phyloP scores from a whole-genome alignment of 2,888 invertebrate species.

The Andrena camellia region DNA sequence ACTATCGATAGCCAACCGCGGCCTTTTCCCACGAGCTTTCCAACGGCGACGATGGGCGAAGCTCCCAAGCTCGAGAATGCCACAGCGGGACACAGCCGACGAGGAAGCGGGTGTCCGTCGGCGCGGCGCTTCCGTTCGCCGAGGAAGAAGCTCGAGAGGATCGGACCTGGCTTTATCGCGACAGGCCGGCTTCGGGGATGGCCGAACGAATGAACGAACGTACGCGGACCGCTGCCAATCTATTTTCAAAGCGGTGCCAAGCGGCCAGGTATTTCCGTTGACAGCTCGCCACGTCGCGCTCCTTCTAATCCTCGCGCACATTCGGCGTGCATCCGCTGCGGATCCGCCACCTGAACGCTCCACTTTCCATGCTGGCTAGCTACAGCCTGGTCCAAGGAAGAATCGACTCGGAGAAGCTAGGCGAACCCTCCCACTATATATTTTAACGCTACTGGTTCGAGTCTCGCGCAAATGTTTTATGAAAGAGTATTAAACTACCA shows the following conservation, averaged over 20 bases:
- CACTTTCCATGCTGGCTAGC: background rate
- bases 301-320: background rate
- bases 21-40: background rate
- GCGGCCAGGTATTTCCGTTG: constrained; percentile 71
- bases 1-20: background rate
- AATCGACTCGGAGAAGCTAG: background rate
- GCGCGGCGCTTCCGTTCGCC: no score
- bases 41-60: background rate
- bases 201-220: constrained; percentile 51
- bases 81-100: background rate
- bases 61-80: background rate
- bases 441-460: background rate
- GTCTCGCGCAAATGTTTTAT: background rate
- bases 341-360: background rate
- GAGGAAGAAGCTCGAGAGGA: constrained; percentile 26
- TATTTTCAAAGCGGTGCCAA: constrained; percentile 73
- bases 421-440: background rate
- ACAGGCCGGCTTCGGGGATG: constrained; percentile 43
- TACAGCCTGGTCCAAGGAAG: background rate
- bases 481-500: no score
- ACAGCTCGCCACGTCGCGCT: constrained; percentile 45
- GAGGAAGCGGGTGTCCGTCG: background rate
- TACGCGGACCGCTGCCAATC: constrained; percentile 71
- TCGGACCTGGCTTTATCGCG: constrained; percentile 35
- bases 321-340: background rate